These are phyloP conservation scores for Hirtodrosophila confusa DNA, from an alignment of 2,888 invertebrate species.

Conservation along the genomic window DNA sequence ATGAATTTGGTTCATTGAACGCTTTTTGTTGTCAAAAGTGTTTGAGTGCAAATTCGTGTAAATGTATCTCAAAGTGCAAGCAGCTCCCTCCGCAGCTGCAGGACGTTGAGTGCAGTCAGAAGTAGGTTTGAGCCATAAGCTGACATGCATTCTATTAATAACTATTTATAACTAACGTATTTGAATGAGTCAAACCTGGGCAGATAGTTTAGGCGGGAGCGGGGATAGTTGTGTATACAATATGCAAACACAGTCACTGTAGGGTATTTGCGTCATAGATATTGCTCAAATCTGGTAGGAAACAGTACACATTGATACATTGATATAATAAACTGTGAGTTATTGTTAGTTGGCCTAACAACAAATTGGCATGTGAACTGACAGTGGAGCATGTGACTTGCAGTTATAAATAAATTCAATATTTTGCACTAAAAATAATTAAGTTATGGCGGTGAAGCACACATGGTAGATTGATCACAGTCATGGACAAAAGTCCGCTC, in stretches of 20 bases:
- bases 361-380: constrained; percentile 51
- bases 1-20: constrained; percentile 15
- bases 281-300: constrained; percentile 25
- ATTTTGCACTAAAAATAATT: constrained; percentile 58
- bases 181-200: neutral
- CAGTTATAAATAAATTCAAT: constrained; percentile 52
- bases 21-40: constrained; percentile 18
- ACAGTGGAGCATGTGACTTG: constrained; percentile 64
- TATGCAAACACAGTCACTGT: neutral
- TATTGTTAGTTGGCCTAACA: constrained; percentile 47
- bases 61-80: constrained; percentile 4
- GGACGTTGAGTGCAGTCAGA: neutral
- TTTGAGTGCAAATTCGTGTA: constrained; percentile 5
- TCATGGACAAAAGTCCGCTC: constrained; percentile 31
- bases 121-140: neutral
- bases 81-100: neutral
- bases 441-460: constrained; percentile 44
- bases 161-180: neutral
- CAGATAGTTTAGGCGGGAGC: neutral
- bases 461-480: constrained; percentile 19
- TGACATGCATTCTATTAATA: neutral
- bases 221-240: no score
- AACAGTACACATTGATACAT: constrained; percentile 1
- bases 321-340: constrained; percentile 3
- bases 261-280: constrained; percentile 11